These are phyloP conservation scores for Ictalurus furcatus DNA, from an alignment of 2,113 vertebrate genomes.

Conservation along the genomic window DNA sequence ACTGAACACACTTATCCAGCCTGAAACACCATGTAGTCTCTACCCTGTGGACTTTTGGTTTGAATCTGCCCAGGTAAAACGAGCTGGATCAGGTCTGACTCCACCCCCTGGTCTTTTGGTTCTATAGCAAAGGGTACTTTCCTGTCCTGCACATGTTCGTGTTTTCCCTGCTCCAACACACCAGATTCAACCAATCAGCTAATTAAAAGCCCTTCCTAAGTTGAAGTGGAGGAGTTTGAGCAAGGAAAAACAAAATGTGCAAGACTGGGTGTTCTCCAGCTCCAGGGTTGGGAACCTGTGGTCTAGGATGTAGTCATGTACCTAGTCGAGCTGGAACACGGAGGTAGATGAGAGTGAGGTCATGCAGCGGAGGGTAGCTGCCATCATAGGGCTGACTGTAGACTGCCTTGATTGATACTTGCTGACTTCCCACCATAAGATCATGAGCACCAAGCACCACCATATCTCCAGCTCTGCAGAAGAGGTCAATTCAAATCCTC, in stretches of 20 bases:
- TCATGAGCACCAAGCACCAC: constrained; percentile 67
- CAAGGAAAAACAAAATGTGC: not conserved
- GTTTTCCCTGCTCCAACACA: not conserved
- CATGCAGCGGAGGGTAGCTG: constrained; percentile 59
- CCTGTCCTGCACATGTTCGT: not conserved
- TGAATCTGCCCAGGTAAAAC: not conserved
- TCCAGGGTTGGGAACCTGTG: not conserved
- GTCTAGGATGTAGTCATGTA: constrained; percentile 35
- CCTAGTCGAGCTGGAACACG: constrained; percentile 53
- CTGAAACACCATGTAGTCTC: not conserved
- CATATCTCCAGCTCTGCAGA: constrained; percentile 59
- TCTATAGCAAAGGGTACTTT: not conserved
- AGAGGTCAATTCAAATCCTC: not conserved
- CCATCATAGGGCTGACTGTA: constrained; percentile 39
- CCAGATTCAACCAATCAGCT: not conserved
- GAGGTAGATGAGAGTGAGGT: constrained; percentile 67
- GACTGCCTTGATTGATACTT: constrained; percentile 57
- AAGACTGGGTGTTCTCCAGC: not conserved
- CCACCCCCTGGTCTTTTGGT: not conserved
- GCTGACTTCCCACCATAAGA: constrained; percentile 49
- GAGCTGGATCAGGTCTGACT: not conserved
- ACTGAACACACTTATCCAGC: not conserved
- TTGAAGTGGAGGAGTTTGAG: not conserved
- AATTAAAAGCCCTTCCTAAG: not conserved
- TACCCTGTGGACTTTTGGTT: not conserved